A percentile compares a stretch with the other conserved stretches of the same genome.
These are phyloP conservation scores for Orchesella flavescens DNA, from an alignment of 2,888 invertebrate genomes.

Conservation along the genomic window DNA sequence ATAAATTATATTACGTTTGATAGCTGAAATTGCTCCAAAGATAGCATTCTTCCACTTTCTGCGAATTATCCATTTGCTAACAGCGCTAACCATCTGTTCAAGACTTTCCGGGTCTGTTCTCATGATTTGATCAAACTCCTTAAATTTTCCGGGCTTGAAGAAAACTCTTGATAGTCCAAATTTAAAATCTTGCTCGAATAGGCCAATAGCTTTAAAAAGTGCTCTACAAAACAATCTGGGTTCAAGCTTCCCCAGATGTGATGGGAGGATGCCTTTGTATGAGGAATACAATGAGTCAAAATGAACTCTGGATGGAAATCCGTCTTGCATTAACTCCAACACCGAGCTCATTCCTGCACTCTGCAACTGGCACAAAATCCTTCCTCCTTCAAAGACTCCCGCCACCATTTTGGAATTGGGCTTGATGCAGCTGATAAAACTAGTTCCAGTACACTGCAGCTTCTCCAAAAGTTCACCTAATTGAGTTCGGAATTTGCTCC, in stretches of 20 bases:
- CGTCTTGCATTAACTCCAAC: constrained; percentile 93
- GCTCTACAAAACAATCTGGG: constrained; percentile 96
- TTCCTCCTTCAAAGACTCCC: constrained; percentile 88
- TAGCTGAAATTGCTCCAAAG: constrained; percentile 92
- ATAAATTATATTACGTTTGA: constrained; percentile 82
- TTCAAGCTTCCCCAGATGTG: constrained; percentile 85
- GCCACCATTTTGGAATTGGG: constrained; percentile 97
- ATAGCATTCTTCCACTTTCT: constrained; percentile 95
- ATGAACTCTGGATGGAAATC: constrained; percentile 92
- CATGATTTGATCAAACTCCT: constrained; percentile 98
- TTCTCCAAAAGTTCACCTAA: constrained; percentile 94
- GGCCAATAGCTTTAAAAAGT: constrained; percentile 92
- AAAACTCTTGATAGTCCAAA: constrained; percentile 98
- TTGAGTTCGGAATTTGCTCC: constrained; percentile 95
- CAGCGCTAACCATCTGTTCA: constrained; percentile 86
- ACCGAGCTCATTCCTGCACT: constrained; percentile 97
- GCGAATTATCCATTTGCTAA: constrained; percentile 92
- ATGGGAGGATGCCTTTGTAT: constrained; percentile 90
- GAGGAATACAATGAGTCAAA: constrained; percentile 91
- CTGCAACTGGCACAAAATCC: constrained; percentile 94
- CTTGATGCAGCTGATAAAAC: constrained; percentile 97
- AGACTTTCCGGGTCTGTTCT: constrained; percentile 95
- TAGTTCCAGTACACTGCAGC: constrained; percentile 92
- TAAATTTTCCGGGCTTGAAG: constrained; percentile 96
- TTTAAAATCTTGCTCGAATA: constrained; percentile 94